Conservation (phyloP, 1,140 invertebrate species). For the Ooceraea biroi region DNA sequence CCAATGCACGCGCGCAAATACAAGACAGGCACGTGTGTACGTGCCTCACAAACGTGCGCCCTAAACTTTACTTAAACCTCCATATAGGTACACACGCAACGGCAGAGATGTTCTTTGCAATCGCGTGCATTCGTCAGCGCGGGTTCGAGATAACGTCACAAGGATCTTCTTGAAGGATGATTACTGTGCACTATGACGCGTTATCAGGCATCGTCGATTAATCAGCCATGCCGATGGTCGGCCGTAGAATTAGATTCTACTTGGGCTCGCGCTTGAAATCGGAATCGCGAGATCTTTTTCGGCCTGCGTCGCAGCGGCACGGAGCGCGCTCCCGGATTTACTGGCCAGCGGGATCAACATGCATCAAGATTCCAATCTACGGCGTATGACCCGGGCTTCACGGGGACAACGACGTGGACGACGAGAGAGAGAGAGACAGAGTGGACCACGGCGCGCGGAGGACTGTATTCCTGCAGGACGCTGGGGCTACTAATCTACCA, state of each 20-base stretch:
- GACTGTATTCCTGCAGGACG: constrained; percentile 77
- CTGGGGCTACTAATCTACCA: constrained; percentile 78
- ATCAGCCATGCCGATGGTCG: constrained; percentile 39
- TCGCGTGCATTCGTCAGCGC: constrained; percentile 31
- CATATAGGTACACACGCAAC: neutral
- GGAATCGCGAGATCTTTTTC: constrained; percentile 3
- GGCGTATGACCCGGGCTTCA: constrained; percentile 60
- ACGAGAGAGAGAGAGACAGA: constrained; percentile 22
- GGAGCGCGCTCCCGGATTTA: constrained; percentile 15
- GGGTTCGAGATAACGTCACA: constrained; percentile 53
- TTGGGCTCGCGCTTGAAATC: constrained; percentile 1
- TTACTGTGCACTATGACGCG: constrained; percentile 27
- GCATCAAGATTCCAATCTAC: constrained; percentile 72
- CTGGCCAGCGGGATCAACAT: constrained; percentile 36
- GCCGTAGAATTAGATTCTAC: constrained; percentile 28
- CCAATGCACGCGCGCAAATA: neutral
- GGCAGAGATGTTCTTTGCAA: constrained; percentile 35
- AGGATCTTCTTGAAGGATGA: constrained; percentile 63
- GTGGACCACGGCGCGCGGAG: constrained; percentile 62
- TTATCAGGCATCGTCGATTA: constrained; percentile 55
- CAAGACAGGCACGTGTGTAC: neutral
- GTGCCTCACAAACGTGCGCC: neutral
- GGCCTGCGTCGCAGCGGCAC: neutral
- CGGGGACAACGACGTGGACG: constrained; percentile 67
- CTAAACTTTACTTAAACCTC: constrained; percentile 30